phyloP scores from a whole-genome alignment of 2,888 invertebrate species.

The Elaeidobius kamerunicus region DNA sequence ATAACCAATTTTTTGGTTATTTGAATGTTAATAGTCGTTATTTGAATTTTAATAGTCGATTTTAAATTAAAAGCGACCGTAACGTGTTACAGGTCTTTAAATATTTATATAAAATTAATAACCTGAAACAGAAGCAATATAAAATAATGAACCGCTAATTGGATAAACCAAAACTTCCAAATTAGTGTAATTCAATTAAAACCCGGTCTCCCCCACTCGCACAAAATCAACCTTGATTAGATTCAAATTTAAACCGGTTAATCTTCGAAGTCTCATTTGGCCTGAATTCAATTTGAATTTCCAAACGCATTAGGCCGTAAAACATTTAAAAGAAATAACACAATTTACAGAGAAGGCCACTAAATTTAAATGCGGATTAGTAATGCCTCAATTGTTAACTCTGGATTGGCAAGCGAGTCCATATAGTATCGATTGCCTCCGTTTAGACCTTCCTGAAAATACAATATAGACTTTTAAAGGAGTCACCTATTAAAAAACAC shows the following conservation, averaged over 20 bases:
- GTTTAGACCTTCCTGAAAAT: constrained; percentile 13
- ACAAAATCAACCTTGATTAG: constrained; percentile 23
- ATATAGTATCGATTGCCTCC: too few relatives aligned
- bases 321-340: constrained; percentile 30
- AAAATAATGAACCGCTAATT: constrained; percentile 1
- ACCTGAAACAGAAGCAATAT: background rate
- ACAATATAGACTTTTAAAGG: too few relatives aligned
- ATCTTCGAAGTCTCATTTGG: constrained; percentile 26
- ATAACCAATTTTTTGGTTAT: too few relatives aligned
- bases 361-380: constrained; percentile 32
- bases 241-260: constrained; percentile 28
- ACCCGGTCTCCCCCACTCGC: constrained; percentile 1
- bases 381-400: constrained; percentile 28
- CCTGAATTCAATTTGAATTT: constrained; percentile 28
- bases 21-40: too few relatives aligned
- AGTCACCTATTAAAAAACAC: too few relatives aligned
- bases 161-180: constrained; percentile 7
- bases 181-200: constrained; percentile 20
- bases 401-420: too few relatives aligned
- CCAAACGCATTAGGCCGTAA: constrained; percentile 25
- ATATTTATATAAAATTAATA: background rate
- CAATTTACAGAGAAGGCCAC: constrained; percentile 28
- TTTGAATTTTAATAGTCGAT: too few relatives aligned
- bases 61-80: too few relatives aligned
- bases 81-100: too few relatives aligned